Evolutionary conservation across 2,797 vertebrate species (phyloP).

Genomic region (Xenops minutus): DNA sequence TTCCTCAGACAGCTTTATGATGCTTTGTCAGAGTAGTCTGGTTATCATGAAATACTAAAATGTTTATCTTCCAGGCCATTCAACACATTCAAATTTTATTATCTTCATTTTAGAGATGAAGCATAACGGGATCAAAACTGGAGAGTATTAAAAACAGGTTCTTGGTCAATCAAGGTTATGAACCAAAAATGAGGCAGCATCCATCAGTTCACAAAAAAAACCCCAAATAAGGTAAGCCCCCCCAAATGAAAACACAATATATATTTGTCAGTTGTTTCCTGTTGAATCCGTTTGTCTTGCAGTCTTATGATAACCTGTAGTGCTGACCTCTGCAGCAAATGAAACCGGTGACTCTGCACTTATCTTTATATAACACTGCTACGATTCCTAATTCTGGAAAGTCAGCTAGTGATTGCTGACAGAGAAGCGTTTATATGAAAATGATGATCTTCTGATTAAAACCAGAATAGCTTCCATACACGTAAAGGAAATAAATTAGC

Average conservation of each 20-base stretch:
- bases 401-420: background rate
- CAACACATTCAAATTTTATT: background rate
- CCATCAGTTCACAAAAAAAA: background rate
- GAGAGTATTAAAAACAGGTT: background rate
- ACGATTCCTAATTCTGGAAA: background rate
- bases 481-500: background rate
- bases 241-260: background rate
- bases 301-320: background rate
- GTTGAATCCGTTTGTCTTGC: background rate
- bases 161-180: background rate
- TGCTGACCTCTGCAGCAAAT: background rate
- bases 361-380: background rate
- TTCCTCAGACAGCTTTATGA: background rate
- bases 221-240: fast-evolving
- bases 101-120: background rate
- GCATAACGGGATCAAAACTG: background rate
- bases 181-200: background rate
- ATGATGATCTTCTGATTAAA: background rate
- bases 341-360: background rate
- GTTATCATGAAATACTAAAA: background rate
- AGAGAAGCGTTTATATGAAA: background rate
- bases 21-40: background rate
- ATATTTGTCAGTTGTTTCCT: background rate
- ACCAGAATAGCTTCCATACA: background rate
- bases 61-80: background rate